Conservation (phyloP, 2,797 vertebrate genomes). For the Epinephelus awoara region DNA sequence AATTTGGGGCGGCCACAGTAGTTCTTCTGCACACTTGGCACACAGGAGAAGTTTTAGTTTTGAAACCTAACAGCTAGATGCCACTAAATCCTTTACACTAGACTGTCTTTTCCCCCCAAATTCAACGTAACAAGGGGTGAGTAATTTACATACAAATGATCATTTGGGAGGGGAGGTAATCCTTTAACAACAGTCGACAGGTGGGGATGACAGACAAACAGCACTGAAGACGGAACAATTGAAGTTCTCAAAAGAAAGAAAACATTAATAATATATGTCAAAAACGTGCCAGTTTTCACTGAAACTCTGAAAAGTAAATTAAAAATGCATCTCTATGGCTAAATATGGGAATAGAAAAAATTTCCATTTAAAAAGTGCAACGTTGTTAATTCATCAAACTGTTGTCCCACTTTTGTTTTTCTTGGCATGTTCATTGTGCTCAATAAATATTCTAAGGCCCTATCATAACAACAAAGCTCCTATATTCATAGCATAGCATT, state of each 20-base stretch:
- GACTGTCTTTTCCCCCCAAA: too few relatives aligned
- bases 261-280: constrained; percentile 36
- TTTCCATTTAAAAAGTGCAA: constrained; percentile 72
- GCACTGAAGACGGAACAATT: constrained; percentile 38
- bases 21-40: too few relatives aligned
- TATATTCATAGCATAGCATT: constrained; percentile 61
- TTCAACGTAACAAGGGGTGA: too few relatives aligned
- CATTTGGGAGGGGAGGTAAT: too few relatives aligned
- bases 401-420: constrained; percentile 67
- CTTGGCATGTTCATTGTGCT: constrained; percentile 79
- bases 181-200: constrained; percentile 28
- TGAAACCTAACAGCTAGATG: too few relatives aligned
- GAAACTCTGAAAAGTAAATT: constrained; percentile 49
- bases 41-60: too few relatives aligned
- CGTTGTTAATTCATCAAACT: constrained; percentile 57
- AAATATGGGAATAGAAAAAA: constrained; percentile 52
- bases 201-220: constrained; percentile 38
- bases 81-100: too few relatives aligned
- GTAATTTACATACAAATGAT: too few relatives aligned
- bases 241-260: constrained; percentile 35
- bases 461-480: constrained; percentile 66
- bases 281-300: constrained; percentile 51
- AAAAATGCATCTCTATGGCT: constrained; percentile 44
- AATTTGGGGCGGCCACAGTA: too few relatives aligned
- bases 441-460: constrained; percentile 70